A percentile compares a stretch with the other conserved stretches of the same genome.
Evolutionary conservation across 1,140 invertebrate species (phyloP).

Genomic region (Zaprionus taronus): DNA sequence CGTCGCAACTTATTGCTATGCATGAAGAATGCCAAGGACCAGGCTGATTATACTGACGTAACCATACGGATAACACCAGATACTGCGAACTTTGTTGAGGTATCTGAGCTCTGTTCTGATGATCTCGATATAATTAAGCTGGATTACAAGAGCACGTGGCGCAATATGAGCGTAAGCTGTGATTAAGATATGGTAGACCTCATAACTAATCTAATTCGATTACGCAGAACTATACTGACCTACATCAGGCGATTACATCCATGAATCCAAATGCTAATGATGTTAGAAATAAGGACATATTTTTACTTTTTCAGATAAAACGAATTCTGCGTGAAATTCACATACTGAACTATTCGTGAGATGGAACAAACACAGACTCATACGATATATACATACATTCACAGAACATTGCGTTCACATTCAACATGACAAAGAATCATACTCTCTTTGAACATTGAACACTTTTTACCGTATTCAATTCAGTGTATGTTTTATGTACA

Average conservation of each 20-base stretch:
- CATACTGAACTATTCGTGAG: conserved; percentile 60
- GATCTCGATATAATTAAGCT: conserved; percentile 62
- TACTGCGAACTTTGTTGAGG: conserved; percentile 63
- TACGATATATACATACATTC: too few relatives aligned
- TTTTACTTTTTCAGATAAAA: conserved; percentile 59
- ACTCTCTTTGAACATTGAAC: too few relatives aligned
- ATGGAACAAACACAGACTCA: too few relatives aligned
- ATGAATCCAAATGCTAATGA: conserved; percentile 64
- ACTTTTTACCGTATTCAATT: too few relatives aligned
- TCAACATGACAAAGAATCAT: too few relatives aligned
- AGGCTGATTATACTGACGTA: conserved; percentile 33
- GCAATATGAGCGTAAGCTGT: conserved; percentile 67
- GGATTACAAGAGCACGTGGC: conserved; percentile 62
- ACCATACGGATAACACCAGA: conserved; percentile 64
- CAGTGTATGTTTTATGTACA: too few relatives aligned
- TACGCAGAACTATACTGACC: conserved; percentile 59
- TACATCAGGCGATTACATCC: conserved; percentile 69
- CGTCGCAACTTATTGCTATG: conserved; percentile 66
- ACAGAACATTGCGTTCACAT: too few relatives aligned
- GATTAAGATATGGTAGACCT: not conserved
- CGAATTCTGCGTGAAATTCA: conserved; percentile 59
- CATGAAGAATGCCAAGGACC: conserved; percentile 64
- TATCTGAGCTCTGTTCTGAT: conserved; percentile 70
- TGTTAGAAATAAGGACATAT: conserved; percentile 56
- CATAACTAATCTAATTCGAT: not conserved